phyloP scores from a whole-genome alignment of 2,797 vertebrate species.

The Aulostomus chinensis region DNA sequence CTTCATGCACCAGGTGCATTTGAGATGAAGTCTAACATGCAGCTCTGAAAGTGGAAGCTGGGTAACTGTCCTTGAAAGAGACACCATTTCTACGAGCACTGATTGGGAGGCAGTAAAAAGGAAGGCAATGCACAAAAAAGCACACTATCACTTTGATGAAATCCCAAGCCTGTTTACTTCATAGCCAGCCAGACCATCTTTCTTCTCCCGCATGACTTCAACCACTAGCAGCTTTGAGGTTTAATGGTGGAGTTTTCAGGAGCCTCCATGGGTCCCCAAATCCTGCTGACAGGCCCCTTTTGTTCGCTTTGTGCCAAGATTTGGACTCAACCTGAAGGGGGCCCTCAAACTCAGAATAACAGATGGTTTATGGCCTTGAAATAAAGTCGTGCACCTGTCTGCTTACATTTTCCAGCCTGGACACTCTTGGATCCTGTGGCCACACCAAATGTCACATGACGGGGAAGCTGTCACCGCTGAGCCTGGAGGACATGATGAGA shows the following conservation, averaged over 20 bases:
- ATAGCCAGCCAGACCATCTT: constrained; percentile 19
- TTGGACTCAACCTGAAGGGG: constrained; percentile 26
- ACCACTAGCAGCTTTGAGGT: constrained; percentile 14
- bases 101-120: constrained; percentile 20
- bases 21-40: constrained; percentile 2
- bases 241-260: constrained; percentile 37
- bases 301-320: constrained; percentile 47
- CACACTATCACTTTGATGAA: constrained; percentile 36
- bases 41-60: constrained; percentile 13
- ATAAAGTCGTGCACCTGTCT: constrained; percentile 59
- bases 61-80: constrained; percentile 16
- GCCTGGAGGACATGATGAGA: too few species aligned
- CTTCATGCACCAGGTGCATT: not conserved
- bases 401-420: constrained; percentile 47
- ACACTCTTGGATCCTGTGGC: constrained; percentile 24
- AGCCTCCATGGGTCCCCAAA: constrained; percentile 21
- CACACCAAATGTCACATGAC: constrained; percentile 51
- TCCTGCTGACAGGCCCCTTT: constrained; percentile 31
- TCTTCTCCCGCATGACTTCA: not conserved
- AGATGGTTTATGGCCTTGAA: constrained; percentile 55
- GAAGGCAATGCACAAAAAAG: constrained; percentile 22
- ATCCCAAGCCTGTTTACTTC: constrained; percentile 18
- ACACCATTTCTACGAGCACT: constrained; percentile 10
- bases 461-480: constrained; percentile 30
- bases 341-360: constrained; percentile 42